phyloP scores from a whole-genome alignment of 2,888 invertebrate species.

The Caenorhabditis japonica region DNA sequence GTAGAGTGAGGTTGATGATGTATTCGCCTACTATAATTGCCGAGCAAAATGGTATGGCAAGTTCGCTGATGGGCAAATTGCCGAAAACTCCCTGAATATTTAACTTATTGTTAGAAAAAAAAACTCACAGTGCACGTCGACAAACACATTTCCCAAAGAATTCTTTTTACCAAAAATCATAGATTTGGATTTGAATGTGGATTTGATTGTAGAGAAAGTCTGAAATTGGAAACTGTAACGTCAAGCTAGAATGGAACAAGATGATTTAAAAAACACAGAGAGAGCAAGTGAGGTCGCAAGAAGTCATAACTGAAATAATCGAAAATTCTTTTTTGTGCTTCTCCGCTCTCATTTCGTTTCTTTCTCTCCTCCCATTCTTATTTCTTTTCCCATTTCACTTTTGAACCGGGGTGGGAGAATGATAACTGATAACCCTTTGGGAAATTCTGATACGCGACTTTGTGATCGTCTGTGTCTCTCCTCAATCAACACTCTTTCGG shows the following conservation, averaged over 20 bases:
- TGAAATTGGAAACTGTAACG: conserved; percentile 15
- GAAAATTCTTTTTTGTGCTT: too few relatives aligned
- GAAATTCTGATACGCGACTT: conserved; percentile 16
- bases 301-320: too few relatives aligned
- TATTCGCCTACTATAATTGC: too few relatives aligned
- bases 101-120: conserved; percentile 21
- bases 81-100: too few relatives aligned
- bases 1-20: too few relatives aligned
- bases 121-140: conserved; percentile 47
- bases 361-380: too few relatives aligned
- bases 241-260: conserved; percentile 24
- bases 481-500: background rate
- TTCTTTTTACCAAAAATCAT: conserved; percentile 49
- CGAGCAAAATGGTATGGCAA: too few relatives aligned
- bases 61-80: too few relatives aligned
- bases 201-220: conserved; percentile 3
- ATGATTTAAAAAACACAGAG: too few relatives aligned
- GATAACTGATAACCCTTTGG: conserved; percentile 23
- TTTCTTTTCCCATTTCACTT: conserved; percentile 25
- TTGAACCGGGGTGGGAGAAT: conserved; percentile 18
- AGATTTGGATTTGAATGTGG: background rate
- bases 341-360: too few relatives aligned
- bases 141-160: conserved; percentile 35
- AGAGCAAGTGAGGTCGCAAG: too few relatives aligned
- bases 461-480: conserved; percentile 16